Evolutionary conservation across 2,888 invertebrate genomes (phyloP).

Genomic region (Parnassius orleans): DNA sequence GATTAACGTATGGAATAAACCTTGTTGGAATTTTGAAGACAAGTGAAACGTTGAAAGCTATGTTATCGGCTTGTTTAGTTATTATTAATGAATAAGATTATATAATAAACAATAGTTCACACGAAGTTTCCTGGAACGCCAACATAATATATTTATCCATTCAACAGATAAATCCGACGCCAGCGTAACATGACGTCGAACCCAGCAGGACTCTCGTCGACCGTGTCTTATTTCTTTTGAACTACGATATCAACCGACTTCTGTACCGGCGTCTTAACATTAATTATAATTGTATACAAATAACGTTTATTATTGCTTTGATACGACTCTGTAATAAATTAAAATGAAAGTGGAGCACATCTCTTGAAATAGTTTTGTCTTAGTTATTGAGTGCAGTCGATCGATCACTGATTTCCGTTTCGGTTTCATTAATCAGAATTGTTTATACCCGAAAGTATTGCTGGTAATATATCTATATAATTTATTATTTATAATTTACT

Average conservation of each 20-base stretch:
- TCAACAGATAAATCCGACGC: constrained; percentile 47
- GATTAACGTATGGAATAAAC: neutral
- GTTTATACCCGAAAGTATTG: neutral
- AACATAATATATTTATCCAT: constrained; percentile 33
- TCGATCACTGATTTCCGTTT: constrained; percentile 24
- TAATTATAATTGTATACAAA: constrained; percentile 36
- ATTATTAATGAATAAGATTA: constrained; percentile 31
- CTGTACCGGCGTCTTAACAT: constrained; percentile 35
- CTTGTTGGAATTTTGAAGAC: constrained; percentile 4
- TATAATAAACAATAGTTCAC: constrained; percentile 29
- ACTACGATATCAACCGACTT: constrained; percentile 39
- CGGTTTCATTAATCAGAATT: constrained; percentile 5
- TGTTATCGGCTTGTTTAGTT: constrained; percentile 11
- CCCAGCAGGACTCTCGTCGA: constrained; percentile 50
- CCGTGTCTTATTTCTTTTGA: constrained; percentile 60
- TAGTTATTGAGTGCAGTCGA: constrained; percentile 18
- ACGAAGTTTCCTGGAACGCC: constrained; percentile 48
- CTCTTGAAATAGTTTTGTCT: constrained; percentile 24
- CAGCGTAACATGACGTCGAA: constrained; percentile 60
- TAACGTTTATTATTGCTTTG: constrained; percentile 30
- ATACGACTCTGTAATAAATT: constrained; percentile 26
- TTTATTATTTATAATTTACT: too few relatives aligned
- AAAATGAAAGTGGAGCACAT: constrained; percentile 19
- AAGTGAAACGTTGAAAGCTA: constrained; percentile 1
- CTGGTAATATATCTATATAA: too few relatives aligned